Evolutionary conservation across 2,113 vertebrate genomes (phyloP), one percentile per base, ranked within the genome.

Genomic region (Benitochromis conjunctus): DNA sequence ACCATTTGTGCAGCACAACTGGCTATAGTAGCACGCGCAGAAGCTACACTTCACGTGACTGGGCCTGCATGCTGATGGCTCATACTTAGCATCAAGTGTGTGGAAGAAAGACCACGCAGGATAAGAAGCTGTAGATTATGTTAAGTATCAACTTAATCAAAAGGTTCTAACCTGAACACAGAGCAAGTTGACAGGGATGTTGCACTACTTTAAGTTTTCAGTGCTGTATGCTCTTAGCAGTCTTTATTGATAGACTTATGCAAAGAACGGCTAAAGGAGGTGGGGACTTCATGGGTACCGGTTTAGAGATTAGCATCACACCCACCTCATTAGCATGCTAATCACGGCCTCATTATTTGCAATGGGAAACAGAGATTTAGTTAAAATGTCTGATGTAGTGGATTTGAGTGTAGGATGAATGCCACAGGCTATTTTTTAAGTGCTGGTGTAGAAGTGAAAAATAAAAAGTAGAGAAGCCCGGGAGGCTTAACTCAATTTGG

Each of bases 341-440:
- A 92, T 92, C 84, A 79, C 53, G 2, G 83, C 64, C 86, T 93
- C 26, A 43, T 77, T 92, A 91, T 92, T 92, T 92, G 83, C 81
- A 85, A 82, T 56, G 74, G 78, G 71, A 92, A 93, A 88, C 86
- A 19, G 79, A 81, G 87, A 87, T 93, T 92, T 90, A 86, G 92
- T 90, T 85, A 86, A 91, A 92, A 92, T 46, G 38, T 88, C 85
- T 90, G 76, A 90, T 85, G 64, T 89, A 82, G 82, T 81, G 79
- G 76, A 58, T 92, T 89, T 57, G 14, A 89, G 87, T 84, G 89
- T 88, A 84, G 89, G 92, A 85, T 81, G 80, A 9, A 74, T 62
- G 80, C 91, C n/a, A 18, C 36, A 3, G 88, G 92, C 89, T 76
- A 58, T 54, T 81, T 81, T 54, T 38, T 26, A 69, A 86, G 79